Evolutionary conservation across 2,888 invertebrate genomes (phyloP), one percentile per base, ranked within the genome.

Genomic region (Onchidella celtica): DNA sequence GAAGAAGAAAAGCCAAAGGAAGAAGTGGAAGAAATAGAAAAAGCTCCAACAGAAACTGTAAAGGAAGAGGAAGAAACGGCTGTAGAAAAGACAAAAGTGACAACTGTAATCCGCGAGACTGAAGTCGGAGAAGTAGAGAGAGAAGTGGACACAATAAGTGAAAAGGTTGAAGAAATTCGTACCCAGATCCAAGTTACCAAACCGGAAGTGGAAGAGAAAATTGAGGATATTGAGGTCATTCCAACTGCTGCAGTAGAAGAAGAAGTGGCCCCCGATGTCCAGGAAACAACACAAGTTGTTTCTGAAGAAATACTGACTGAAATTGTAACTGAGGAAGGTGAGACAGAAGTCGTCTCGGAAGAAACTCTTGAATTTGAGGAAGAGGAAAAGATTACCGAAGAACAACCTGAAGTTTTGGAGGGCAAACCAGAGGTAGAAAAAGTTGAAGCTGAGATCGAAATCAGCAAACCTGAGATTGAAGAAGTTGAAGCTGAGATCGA

Each of bases 321-420:
- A 70, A 73, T 86, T 63, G 86, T 72, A 34, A 76, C 76, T 3
- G 73, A 82, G 38, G 85, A 86, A 82, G 78, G 80, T 32, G 34
- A 57, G 47, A 59, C 68, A 36, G n/a, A n/a, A n/a, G n/a, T n/a
- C n/a, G n/a, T n/a, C n/a, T n/a, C n/a, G n/a, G n/a, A n/a, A n/a
- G n/a, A n/a, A n/a, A n/a, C n/a, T n/a, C n/a, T n/a, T 21, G 61
- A 81, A n/a, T 92, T 96, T 74, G 95, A 95, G 91, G 94, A 94
- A 73, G 95, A 95, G 86, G 95, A 95, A 89, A 90, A 70, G 75
- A n/a, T n/a, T n/a, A n/a, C n/a, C n/a, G n/a, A n/a, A n/a, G n/a
- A n/a, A n/a, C n/a, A n/a, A n/a, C n/a, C n/a, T n/a, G 82, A 66
- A 61, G 32, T 83, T 34, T 70, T 32, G 27, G 66, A 76, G 57